Base-by-base conservation (phyloP, 2,113 vertebrate species). In the Corapipo altera region DNA sequence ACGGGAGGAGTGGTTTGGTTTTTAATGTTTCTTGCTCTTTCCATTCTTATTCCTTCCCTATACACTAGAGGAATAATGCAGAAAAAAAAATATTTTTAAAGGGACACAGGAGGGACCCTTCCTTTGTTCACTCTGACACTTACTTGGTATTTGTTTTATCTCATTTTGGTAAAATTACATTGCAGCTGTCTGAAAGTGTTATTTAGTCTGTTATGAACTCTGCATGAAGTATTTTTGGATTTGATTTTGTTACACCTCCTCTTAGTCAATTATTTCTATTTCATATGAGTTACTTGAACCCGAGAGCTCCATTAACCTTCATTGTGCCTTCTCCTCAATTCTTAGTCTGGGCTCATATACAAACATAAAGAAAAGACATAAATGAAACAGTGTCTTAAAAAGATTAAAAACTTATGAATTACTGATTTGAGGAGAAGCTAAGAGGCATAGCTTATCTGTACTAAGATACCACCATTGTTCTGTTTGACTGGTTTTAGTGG, bases 201-300 rank as follows among this genome's bases (percentile, higher is more conserved):
- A 94, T 76, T 82, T 91, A 84, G 67, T 72, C 55, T 91, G n/a
- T 70, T 91, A 64, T 64, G 52, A 96, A 90, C 88, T 91, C 89
- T 90, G 87, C 51, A 61, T 55, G 46, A 91, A 89, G 71, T 71
- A 82, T 95, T 97, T 95, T 93, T 91, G 94, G 95, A 88, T 94
- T 73, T 91, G 22, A 96, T 97, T 97, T 95, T 95, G 66, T 88
- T 92, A 55, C 88, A 24, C 41, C 28, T 84, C 76, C 91, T 95
- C 62, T 97, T 90, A 88, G 55, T 92, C 95, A 93, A 92, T 94
- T 96, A 95, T 96, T 97, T 98, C 91, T 98, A 96, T 98, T 97
- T 97, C 88, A 52, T 76, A 19, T 9, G 76, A 96, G 73, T 97
- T 94, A 82, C 72, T 49, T 52, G 85, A 92, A 95, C 81, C 69